Evolutionary conservation across 2,113 vertebrate genomes (phyloP).

Genomic region (Myanophis thanlyinensis): DNA sequence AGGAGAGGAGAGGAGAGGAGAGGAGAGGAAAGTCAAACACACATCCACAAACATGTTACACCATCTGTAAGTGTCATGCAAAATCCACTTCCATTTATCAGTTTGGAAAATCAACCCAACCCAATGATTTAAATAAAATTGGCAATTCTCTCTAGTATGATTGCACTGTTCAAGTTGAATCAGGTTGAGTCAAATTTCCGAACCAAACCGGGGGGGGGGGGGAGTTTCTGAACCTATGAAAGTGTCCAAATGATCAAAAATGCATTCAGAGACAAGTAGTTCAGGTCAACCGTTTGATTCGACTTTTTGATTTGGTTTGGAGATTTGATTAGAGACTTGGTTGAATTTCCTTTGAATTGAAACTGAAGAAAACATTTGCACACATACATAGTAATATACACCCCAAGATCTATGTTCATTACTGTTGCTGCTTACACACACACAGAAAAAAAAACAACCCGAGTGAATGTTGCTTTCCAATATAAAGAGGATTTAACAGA

Average conservation of each 20-base stretch:
- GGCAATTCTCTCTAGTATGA: neutral
- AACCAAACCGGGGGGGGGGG: neutral
- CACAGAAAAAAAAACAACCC: too few relatives aligned
- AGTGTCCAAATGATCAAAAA: neutral
- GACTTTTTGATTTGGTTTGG: neutral
- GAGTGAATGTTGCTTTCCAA: too few relatives aligned
- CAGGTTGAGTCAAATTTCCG: neutral
- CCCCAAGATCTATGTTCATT: neutral
- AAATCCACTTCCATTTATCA: neutral
- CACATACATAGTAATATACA: conserved; percentile 39
- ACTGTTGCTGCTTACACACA: too few relatives aligned
- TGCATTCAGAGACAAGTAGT: neutral
- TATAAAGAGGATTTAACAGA: too few relatives aligned
- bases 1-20: too few relatives aligned
- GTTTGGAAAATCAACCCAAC: neutral
- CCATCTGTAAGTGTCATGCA: neutral
- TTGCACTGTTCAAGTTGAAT: neutral
- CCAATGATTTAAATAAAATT: neutral
- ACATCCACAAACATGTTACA: neutral
- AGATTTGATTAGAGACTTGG: neutral
- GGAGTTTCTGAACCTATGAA: neutral
- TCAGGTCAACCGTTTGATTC: neutral
- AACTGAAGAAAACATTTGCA: neutral
- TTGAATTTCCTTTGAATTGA: neutral
- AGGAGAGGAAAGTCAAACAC: neutral